A percentile compares a stretch with the other conserved stretches of the same genome.
Evolutionary conservation across 2,797 vertebrate species (phyloP).

Genomic region (Scomberomorus guttatus): DNA sequence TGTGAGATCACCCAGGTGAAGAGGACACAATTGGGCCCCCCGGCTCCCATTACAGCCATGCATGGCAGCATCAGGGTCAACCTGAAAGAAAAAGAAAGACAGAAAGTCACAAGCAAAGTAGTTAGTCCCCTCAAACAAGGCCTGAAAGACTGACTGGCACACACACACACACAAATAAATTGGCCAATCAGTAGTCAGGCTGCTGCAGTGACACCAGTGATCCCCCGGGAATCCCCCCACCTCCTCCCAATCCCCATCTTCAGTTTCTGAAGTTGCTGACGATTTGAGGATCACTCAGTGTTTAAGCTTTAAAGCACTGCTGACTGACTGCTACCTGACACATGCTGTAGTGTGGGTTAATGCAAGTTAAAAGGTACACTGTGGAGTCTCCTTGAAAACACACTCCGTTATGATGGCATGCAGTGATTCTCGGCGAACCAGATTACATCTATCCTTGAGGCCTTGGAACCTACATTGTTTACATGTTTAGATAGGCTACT

Average conservation of each 20-base stretch:
- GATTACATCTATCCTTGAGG: not conserved
- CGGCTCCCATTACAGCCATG: conserved; percentile 17
- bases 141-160: conserved; percentile 21
- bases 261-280: conserved; percentile 32
- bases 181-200: conserved; percentile 39
- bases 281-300: conserved; percentile 26
- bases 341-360: conserved; percentile 26
- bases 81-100: conserved; percentile 15
- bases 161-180: not conserved
- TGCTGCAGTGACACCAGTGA: conserved; percentile 22
- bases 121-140: conserved; percentile 21
- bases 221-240: conserved; percentile 31
- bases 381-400: conserved; percentile 11
- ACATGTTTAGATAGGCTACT: not conserved
- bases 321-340: conserved; percentile 14
- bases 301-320: conserved; percentile 45
- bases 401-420: conserved; percentile 2
- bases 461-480: not conserved
- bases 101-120: not conserved
- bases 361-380: not conserved
- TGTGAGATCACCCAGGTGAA: conserved; percentile 11
- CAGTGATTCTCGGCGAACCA: not conserved
- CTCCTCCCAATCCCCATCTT: not conserved
- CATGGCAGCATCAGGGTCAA: conserved; percentile 27
- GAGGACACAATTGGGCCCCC: not conserved